These are phyloP conservation scores for Sinohyriopsis cumingii DNA, from an alignment of 2,888 invertebrate genomes.

Conservation along the genomic window DNA sequence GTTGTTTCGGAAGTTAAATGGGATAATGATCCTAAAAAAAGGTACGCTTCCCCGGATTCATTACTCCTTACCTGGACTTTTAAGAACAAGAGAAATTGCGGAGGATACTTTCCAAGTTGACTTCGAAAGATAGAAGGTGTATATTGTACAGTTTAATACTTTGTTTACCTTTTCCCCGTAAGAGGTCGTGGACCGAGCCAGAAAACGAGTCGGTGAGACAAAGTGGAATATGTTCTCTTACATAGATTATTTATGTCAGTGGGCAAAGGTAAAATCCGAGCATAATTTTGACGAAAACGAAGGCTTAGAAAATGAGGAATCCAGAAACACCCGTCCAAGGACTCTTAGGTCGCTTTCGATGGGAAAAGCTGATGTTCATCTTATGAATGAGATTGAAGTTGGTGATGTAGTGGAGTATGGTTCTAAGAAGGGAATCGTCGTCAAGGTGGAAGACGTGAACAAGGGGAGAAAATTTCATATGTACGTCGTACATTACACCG, in stretches of 20 bases:
- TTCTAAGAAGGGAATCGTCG: not conserved
- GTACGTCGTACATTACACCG: no score
- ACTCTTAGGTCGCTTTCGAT: constrained; percentile 1
- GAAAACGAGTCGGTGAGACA: constrained; percentile 6
- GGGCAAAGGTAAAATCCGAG: constrained; percentile 4
- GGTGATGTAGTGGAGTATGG: constrained; percentile 6
- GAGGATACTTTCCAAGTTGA: constrained; percentile 11
- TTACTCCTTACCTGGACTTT: constrained; percentile 3
- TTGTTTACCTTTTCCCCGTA: not conserved
- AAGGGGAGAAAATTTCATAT: constrained; percentile 1
- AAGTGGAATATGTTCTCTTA: constrained; percentile 4
- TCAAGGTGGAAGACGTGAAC: not conserved
- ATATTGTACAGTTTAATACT: constrained; percentile 4
- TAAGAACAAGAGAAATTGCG: constrained; percentile 4
- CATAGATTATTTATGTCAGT: constrained; percentile 8
- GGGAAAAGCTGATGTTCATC: constrained; percentile 1
- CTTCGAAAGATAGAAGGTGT: not conserved
- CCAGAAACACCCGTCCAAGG: not conserved
- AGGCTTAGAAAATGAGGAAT: not conserved
- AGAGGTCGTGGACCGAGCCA: constrained; percentile 1
- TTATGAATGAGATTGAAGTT: not conserved
- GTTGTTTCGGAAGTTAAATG: constrained; percentile 5
- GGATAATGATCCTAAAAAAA: no score
- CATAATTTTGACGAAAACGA: not conserved
- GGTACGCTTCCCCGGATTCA: no score